Percentiles rank a stretch among this genome's conserved stretches.
Evolutionary conservation across 2,888 invertebrate genomes (phyloP).

Genomic region (Chromoteleia sp.): DNA sequence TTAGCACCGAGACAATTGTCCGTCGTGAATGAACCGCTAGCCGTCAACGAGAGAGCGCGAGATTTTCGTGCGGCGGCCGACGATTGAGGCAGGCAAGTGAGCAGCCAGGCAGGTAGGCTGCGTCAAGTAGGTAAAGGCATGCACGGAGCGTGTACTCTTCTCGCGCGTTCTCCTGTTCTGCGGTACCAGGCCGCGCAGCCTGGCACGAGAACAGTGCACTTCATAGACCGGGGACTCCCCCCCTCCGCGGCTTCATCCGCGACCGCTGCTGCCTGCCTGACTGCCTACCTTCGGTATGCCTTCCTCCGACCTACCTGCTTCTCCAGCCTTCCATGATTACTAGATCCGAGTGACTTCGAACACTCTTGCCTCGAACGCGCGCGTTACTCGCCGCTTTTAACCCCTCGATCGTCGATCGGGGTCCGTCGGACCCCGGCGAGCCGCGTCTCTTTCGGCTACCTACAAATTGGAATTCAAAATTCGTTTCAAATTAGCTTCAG

Average conservation of each 20-base stretch:
- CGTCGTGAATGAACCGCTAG: conserved; percentile 40
- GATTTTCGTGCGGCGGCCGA: conserved; percentile 56
- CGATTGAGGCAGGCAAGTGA: conserved; percentile 44
- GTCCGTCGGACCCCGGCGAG: not conserved
- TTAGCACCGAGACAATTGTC: conserved; percentile 40
- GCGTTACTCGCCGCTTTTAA: not conserved
- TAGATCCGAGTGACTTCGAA: conserved; percentile 46
- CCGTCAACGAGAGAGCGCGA: conserved; percentile 13
- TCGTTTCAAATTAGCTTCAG: no score
- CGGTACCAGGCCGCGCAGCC: conserved; percentile 83
- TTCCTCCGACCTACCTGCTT: conserved; percentile 66
- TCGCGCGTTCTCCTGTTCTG: conserved; percentile 72
- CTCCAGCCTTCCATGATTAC: conserved; percentile 62
- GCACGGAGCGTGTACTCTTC: conserved; percentile 70
- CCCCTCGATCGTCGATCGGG: conserved; percentile 5
- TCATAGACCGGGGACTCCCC: conserved; percentile 73
- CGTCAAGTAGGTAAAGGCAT: conserved; percentile 74
- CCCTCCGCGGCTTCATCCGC: conserved; percentile 62
- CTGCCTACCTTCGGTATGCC: conserved; percentile 59
- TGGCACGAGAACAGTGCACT: conserved; percentile 81
- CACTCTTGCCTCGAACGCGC: no score
- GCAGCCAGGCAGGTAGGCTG: conserved; percentile 57
- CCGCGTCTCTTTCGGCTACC: no score
- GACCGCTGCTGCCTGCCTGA: conserved; percentile 55
- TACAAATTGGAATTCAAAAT: no score